phyloP scores from a whole-genome alignment of 2,797 vertebrate genomes.

The Ctenochaetus hawaiiensis region DNA sequence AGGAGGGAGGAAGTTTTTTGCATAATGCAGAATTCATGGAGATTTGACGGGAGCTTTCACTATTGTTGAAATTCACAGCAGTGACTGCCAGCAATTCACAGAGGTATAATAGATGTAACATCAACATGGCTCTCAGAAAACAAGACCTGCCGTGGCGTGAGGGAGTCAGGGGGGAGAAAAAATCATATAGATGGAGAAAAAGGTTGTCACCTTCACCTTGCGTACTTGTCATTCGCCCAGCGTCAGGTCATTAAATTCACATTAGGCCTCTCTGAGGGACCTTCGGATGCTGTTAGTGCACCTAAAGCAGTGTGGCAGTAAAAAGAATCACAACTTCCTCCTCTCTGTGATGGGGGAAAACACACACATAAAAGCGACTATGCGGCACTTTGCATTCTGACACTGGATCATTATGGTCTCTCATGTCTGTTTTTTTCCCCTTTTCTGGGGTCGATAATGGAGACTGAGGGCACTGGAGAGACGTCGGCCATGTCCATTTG shows the following conservation, averaged over 20 bases:
- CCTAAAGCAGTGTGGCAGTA: slow-evolving; percentile 93
- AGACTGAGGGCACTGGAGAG: slow-evolving; percentile 78
- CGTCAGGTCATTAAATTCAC: slow-evolving; percentile 99
- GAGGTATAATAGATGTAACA: slow-evolving; percentile 59
- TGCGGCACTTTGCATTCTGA: slow-evolving; percentile 93
- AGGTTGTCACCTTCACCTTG: slow-evolving; percentile 97
- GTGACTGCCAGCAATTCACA: slow-evolving; percentile 29
- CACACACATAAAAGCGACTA: slow-evolving; percentile 86
- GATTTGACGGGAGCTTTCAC: slow-evolving; percentile 47
- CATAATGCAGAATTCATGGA: slow-evolving; percentile 48
- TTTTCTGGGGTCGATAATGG: slow-evolving; percentile 91
- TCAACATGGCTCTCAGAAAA: slow-evolving; percentile 61
- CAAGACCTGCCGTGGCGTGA: slow-evolving; percentile 46
- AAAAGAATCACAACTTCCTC: slow-evolving; percentile 74
- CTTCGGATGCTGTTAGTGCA: slow-evolving; percentile 93
- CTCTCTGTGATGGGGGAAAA: slow-evolving; percentile 68
- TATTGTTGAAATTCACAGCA: slow-evolving; percentile 43
- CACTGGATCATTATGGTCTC: slow-evolving; percentile 93
- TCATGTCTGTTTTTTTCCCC: slow-evolving; percentile 75
- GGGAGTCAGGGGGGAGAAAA: slow-evolving; percentile 70
- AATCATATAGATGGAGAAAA: slow-evolving; percentile 88
- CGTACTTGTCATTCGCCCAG: slow-evolving; percentile 93
- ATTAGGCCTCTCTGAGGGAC: slow-evolving; percentile 95
- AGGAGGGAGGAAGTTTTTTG: slow-evolving; percentile 16
- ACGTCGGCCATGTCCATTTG: slow-evolving; percentile 90